Conservation (phyloP, 2,797 vertebrate species). For the Decapterus maruadsi region DNA sequence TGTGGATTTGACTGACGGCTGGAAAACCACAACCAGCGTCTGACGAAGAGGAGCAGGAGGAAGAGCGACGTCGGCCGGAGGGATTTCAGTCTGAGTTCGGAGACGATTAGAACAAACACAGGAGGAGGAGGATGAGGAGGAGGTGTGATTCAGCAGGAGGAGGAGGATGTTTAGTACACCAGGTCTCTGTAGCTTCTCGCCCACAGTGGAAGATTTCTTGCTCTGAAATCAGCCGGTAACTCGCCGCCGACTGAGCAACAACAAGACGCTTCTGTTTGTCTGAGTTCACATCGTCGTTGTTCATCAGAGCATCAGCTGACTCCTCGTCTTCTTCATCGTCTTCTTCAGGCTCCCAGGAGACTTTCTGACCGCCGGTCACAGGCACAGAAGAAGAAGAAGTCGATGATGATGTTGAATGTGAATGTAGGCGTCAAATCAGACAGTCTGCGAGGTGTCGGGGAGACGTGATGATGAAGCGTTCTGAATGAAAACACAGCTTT, state of each 20-base stretch:
- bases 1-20: neutral
- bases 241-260: neutral
- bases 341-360: too few relatives aligned
- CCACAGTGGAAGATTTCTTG: constrained; percentile 16
- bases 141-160: constrained; percentile 43
- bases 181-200: constrained; percentile 29
- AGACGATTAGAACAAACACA: constrained; percentile 33
- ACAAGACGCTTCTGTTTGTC: neutral
- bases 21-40: neutral
- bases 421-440: neutral
- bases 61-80: constrained; percentile 7
- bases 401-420: neutral
- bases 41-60: constrained; percentile 8
- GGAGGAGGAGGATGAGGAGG: constrained; percentile 16
- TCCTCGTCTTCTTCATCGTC: too few relatives aligned
- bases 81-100: constrained; percentile 11
- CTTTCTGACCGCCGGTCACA: too few relatives aligned
- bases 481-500: neutral
- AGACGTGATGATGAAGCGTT: too few relatives aligned
- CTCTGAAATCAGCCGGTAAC: neutral
- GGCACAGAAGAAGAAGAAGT: neutral
- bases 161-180: constrained; percentile 29
- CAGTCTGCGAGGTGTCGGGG: neutral
- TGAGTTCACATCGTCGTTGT: neutral
- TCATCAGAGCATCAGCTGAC: too few relatives aligned